Percentiles rank a stretch among this genome's conserved stretches.
Evolutionary conservation across 2,113 vertebrate species (phyloP).

Genomic region (Illadopsis cleaveri): DNA sequence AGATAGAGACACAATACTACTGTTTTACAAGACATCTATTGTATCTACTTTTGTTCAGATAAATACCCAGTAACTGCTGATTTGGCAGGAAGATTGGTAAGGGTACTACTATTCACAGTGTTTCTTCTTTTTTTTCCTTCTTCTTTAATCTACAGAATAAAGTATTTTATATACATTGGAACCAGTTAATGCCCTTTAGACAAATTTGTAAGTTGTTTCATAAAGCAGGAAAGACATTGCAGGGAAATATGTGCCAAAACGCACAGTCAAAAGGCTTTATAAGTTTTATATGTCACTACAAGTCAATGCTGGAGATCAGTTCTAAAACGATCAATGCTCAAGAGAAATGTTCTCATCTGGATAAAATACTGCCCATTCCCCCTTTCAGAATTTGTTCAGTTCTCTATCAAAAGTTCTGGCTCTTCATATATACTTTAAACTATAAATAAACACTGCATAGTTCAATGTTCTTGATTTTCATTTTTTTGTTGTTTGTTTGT

Average conservation of each 20-base stretch:
- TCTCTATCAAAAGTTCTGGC: conserved; percentile 81
- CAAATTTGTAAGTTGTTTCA: conserved; percentile 75
- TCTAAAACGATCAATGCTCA: conserved; percentile 77
- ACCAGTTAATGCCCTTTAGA: conserved; percentile 83
- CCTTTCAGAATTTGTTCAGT: conserved; percentile 71
- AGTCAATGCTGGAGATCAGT: conserved; percentile 70
- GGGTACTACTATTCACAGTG: conserved; percentile 82
- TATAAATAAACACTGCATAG: conserved; percentile 96
- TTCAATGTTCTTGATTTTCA: conserved; percentile 82
- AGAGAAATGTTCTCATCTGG: conserved; percentile 77
- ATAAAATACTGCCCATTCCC: conserved; percentile 72
- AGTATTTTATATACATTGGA: conserved; percentile 78
- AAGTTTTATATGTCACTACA: conserved; percentile 69
- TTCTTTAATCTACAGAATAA: conserved; percentile 77
- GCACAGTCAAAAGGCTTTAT: conserved; percentile 75
- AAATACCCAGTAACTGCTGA: conserved; percentile 80
- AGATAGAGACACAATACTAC: conserved; percentile 83
- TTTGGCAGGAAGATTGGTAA: conserved; percentile 75
- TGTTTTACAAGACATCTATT: conserved; percentile 78
- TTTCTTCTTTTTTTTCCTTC: conserved; percentile 58
- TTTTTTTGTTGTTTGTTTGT: neutral
- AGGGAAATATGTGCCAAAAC: conserved; percentile 71
- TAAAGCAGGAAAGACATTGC: conserved; percentile 80
- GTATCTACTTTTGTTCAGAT: conserved; percentile 77
- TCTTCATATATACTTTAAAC: conserved; percentile 77